Evolutionary conservation across 2,888 invertebrate species (phyloP), one percentile per base, ranked within the genome.

Genomic region (Lacanobia oleracea): DNA sequence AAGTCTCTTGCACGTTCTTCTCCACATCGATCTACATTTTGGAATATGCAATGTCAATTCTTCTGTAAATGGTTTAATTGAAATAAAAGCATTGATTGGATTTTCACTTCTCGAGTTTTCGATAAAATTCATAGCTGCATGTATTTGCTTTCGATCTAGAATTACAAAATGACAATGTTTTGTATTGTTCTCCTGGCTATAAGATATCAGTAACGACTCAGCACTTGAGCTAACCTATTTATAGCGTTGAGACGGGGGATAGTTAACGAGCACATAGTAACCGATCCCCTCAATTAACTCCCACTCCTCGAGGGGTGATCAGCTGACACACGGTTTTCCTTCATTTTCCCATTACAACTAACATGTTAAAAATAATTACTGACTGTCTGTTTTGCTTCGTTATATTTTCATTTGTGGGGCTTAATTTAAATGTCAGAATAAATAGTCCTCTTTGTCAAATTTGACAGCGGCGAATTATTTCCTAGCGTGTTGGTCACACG

Each of bases 221-320:
- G 23, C 18, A 27, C 53, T 50, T 59, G 10, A 10, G n/a, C 37
- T 37, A 53, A 61, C n/a, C 16, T 56, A 61, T 23, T 61, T 56
- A 43, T 12, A n/a, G 54, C 45, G 40, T 59, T 51, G 33, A 64
- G 23, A 51, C 12, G 12, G 27, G 65, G 56, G 62, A 8, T 68
- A 18, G 45, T 59, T 74, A 74, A 74, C 63, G 59, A 74, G 62
- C 53, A 9, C 63, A 51, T 53, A 61, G 59, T 45, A 48, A 74
- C 68, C 59, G 63, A 74, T 68, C 68, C 62, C 40, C 59, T 68
- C 56, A 50, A 61, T 61, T 67, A 74, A 16, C 43, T 16, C n/a
- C 12, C 33, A 5, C 74, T 50, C 45, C 48, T 60, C 18, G 12
- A 45, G 43, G 67, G 33, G 23, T 61, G 33, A 40, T 68, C 43